Evolutionary conservation across 2,888 invertebrate species (phyloP).

Genomic region (Brachyptera risi): DNA sequence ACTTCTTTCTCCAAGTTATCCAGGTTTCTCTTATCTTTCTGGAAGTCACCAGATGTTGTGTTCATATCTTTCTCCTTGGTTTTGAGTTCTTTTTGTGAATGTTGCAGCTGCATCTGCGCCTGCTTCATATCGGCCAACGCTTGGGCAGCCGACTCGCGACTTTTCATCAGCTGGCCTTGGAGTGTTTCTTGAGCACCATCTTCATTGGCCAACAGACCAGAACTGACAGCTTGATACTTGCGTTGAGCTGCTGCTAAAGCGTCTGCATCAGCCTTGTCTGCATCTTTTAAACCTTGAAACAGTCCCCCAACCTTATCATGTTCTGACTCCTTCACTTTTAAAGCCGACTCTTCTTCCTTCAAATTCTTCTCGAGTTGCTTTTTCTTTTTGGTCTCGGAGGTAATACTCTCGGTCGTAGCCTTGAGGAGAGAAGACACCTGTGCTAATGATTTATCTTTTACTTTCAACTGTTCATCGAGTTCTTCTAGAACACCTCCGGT

Average conservation of each 20-base stretch:
- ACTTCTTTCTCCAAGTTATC: conserved; percentile 55
- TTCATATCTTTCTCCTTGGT: conserved; percentile 64
- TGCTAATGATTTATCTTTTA: conserved; percentile 63
- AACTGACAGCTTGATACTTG: conserved; percentile 76
- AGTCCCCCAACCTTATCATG: conserved; percentile 57
- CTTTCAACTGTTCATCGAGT: conserved; percentile 60
- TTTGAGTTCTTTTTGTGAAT: conserved; percentile 58
- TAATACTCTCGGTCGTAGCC: conserved; percentile 60
- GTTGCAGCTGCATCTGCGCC: conserved; percentile 67
- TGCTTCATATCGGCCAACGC: conserved; percentile 76
- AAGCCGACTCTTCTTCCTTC: conserved; percentile 53
- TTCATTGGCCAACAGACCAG: conserved; percentile 75
- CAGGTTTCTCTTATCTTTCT: conserved; percentile 58
- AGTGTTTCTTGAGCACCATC: conserved; percentile 73
- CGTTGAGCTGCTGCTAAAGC: conserved; percentile 70
- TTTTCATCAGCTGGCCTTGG: conserved; percentile 84
- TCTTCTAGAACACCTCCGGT: conserved; percentile 59
- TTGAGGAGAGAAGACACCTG: conserved; percentile 59
- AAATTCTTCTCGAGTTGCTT: conserved; percentile 55
- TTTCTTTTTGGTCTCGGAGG: conserved; percentile 64
- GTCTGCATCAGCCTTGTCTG: conserved; percentile 61
- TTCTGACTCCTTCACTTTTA: conserved; percentile 57
- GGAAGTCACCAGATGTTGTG: conserved; percentile 61
- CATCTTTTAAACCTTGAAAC: conserved; percentile 64
- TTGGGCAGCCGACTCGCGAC: conserved; percentile 59